Evolutionary conservation across 2,113 vertebrate species (phyloP).

Genomic region (Mirza zaza): DNA sequence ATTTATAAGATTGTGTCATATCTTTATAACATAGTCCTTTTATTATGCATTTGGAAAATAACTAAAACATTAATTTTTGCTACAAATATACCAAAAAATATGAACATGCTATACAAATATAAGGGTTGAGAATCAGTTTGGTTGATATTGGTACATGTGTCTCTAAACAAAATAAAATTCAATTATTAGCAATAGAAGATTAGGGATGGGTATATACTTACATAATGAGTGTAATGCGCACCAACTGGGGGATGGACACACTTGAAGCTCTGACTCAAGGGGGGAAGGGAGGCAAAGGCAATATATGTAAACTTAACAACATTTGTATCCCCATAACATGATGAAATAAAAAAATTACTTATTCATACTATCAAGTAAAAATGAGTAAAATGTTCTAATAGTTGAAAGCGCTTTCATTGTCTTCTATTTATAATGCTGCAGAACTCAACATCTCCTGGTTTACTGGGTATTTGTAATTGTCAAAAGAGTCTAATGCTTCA

Average conservation of each 20-base stretch:
- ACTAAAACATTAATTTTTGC: neutral
- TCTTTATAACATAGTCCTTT: neutral
- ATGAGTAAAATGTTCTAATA: neutral
- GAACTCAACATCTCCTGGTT: neutral
- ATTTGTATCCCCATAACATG: too few species aligned
- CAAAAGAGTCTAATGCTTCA: neutral
- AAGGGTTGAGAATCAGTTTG: neutral
- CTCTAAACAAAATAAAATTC: constrained; percentile 1
- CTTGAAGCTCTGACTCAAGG: too few species aligned
- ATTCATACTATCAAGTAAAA: neutral
- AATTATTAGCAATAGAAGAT: constrained; percentile 10
- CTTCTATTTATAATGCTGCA: neutral
- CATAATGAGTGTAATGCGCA: too few species aligned
- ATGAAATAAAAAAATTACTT: neutral
- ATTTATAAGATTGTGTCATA: neutral
- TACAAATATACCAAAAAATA: neutral
- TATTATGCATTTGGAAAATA: neutral
- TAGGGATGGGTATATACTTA: too few species aligned
- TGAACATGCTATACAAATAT: neutral
- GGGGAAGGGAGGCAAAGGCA: too few species aligned
- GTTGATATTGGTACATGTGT: neutral
- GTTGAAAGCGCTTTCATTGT: neutral
- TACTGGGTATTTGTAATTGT: neutral
- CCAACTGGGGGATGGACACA: too few species aligned
- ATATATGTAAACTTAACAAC: too few species aligned